phyloP scores from a whole-genome alignment of 2,888 invertebrate species.

The Diaprepes abbreviatus region DNA sequence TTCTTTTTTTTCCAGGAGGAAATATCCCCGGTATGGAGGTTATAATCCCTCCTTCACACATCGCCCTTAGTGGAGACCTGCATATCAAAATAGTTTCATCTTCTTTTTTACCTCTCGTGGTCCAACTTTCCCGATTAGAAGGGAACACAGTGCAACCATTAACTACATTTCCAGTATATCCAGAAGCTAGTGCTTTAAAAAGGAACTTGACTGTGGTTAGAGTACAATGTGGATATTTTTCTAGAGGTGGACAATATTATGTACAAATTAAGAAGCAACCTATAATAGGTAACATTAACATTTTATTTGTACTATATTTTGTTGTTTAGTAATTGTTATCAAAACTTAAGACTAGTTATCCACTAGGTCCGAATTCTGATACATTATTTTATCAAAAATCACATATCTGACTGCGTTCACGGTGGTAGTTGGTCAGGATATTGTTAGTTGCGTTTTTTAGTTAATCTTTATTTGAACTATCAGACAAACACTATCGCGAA shows the following conservation, averaged over 20 bases:
- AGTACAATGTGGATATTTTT: conserved; percentile 80
- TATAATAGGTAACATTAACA: conserved; percentile 50
- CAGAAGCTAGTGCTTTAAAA: conserved; percentile 63
- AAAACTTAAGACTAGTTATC: too few relatives aligned
- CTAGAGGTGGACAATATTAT: conserved; percentile 78
- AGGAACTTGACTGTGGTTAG: conserved; percentile 64
- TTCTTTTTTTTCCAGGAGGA: conserved; percentile 32
- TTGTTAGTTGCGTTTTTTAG: too few relatives aligned
- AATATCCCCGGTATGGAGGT: conserved; percentile 62
- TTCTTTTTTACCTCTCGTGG: conserved; percentile 64
- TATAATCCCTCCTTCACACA: conserved; percentile 78
- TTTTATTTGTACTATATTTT: too few relatives aligned
- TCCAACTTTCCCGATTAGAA: conserved; percentile 68
- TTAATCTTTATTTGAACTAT: too few relatives aligned
- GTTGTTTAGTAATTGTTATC: too few relatives aligned
- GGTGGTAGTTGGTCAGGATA: too few relatives aligned
- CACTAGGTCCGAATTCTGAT: too few relatives aligned
- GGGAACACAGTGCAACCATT: conserved; percentile 62
- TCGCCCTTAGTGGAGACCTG: conserved; percentile 85
- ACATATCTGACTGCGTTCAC: too few relatives aligned
- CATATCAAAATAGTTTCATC: conserved; percentile 75
- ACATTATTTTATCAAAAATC: too few relatives aligned
- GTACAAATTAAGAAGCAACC: conserved; percentile 68
- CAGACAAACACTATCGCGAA: too few relatives aligned
- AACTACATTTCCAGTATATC: conserved; percentile 64